phyloP scores from a whole-genome alignment of 2,113 vertebrate genomes.

The Tauraco erythrolophus region DNA sequence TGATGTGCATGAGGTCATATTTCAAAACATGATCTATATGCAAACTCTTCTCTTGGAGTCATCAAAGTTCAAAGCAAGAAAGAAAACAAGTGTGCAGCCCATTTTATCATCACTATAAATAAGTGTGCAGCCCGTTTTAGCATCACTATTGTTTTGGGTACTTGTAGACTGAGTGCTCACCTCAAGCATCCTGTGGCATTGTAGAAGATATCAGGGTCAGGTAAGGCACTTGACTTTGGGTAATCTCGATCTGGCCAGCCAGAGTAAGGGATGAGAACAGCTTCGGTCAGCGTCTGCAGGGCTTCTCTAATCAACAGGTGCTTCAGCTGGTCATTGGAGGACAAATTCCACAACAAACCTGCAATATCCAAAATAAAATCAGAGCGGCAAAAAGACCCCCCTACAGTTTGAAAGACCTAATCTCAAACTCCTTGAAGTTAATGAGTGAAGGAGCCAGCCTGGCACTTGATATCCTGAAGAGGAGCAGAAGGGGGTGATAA shows the following conservation, averaged over 20 bases:
- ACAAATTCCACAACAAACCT: slow-evolving; percentile 98
- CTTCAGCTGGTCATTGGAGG: slow-evolving; percentile 93
- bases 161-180: slow-evolving; percentile 56
- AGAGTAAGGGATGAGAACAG: slow-evolving; percentile 88
- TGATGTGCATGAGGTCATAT: not conserved
- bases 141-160: not conserved
- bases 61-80: not conserved
- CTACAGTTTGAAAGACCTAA: not conserved
- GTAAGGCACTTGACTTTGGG: slow-evolving; percentile 85
- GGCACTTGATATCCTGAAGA: not conserved
- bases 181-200: slow-evolving; percentile 91
- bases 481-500: not conserved
- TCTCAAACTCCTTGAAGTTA: not conserved
- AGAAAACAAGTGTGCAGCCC: not conserved
- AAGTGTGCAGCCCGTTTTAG: not conserved
- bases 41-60: not conserved
- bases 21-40: not conserved
- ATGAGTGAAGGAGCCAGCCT: not conserved
- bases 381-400: not conserved
- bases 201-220: slow-evolving; percentile 88
- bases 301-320: slow-evolving; percentile 78
- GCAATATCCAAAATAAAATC: not conserved
- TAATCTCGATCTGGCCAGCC: slow-evolving; percentile 92
- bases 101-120: too few species aligned
- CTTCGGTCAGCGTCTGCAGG: slow-evolving; percentile 79